Evolutionary conservation across 2,797 vertebrate species (phyloP), one percentile per base, ranked within the genome.

Genomic region (Morus bassanus): DNA sequence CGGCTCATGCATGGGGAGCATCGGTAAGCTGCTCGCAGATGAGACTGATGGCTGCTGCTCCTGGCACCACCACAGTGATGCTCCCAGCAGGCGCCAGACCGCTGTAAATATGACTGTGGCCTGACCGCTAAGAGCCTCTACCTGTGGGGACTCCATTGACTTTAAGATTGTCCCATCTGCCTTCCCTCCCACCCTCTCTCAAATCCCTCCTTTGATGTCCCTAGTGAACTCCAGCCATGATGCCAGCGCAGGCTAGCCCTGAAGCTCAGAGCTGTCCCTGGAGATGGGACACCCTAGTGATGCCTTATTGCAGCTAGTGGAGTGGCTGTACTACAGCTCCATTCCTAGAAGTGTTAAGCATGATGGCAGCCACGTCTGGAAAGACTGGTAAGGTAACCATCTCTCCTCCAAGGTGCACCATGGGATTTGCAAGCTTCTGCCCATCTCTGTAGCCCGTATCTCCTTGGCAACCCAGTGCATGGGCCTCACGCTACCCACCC

Each of bases 121-220:
- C 73, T 74, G 85, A 16, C 41, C 0, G 6, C 35, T 0, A 8
- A 45, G 70, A 73, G 22, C 83, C 68, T 85, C 85, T 78, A 23
- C 27, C 46, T 64, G 13, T 2, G 70, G 93, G 85, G 65, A 41
- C 79, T 79, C 75, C 7, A 1, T 56, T 91, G 91, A 86, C 81
- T 86, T 94, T 21, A 80, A 96, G 95, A 96, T 63, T 97, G 95
- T 93, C 93, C 96, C 94, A 10, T 86, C 46, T 96, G 85, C 96
- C 96, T 96, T 93, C 88, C 91, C 28, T 92, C 90, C 95, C 77
- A 86, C 95, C 70, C 76, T 96, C 88, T 96, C 96, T 97, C 96
- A 96, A 96, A 94, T 69, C 85, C 96, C 96, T 97, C 97, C 97
- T 97, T 97, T 97, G 97, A 97, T 97, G 94, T 97, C 97, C 97